Evolutionary conservation across 2,888 invertebrate genomes (phyloP), one percentile per base, ranked within the genome.

Genomic region (Yponomeuta sedellus): DNA sequence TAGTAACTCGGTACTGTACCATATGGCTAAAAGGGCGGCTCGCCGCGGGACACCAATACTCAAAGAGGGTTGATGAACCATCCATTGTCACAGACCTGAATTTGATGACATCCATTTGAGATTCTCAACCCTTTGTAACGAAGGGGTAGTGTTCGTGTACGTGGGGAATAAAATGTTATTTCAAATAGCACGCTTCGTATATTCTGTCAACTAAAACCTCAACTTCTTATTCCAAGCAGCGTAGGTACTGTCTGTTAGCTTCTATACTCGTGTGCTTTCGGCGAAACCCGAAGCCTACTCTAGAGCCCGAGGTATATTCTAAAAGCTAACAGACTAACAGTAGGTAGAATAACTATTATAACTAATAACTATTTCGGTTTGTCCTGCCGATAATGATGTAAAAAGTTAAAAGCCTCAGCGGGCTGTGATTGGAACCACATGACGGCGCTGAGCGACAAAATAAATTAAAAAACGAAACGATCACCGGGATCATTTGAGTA

Each of bases 391-490:
- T 66, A 67, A 61, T 66, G 52, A 39, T 57, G 44, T 25, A 86
- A 87, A 86, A 84, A 79, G 76, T 79, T 81, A 83, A 86, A 86
- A 83, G 82, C 81, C 74, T 82, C 76, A 77, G 74, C 79, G 72
- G 71, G 70, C 80, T 73, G 80, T 88, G 90, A 91, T 91, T 90
- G 88, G 84, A 90, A 88, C 85, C 91, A 91, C 82, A 90, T 91
- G 91, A 88, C 88, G 81, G 77, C 79, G 81, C 73, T 59, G 81
- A 85, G 79, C 81, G 81, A 83, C 80, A 81, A 81, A 87, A 89
- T 86, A 89, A 89, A 89, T 88, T 89, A 88, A 90, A 89, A 91
- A 90, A 90, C 89, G 88, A 91, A 90, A 90, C 89, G 88, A 91
- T 89, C 87, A 88, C 85, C 84, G 87, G 84, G 25, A 83, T 86